Base-by-base conservation (phyloP, 2,797 vertebrate genomes). In the Steatocranus sp. region DNA sequence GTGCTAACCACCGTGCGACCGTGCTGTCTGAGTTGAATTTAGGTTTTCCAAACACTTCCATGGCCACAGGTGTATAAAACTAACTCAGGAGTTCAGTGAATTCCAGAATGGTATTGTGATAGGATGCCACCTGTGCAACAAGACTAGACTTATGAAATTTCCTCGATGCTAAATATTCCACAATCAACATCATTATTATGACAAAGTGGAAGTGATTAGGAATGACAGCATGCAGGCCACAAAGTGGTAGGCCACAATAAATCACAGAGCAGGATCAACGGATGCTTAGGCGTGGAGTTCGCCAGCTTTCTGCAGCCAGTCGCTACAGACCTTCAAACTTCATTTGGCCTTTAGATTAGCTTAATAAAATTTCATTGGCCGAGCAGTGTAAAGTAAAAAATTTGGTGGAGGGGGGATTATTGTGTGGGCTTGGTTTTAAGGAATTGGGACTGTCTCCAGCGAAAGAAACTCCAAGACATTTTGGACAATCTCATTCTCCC, bases 1-100 rank as follows among this genome's bases (percentile, higher is more conserved):
- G 51, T 2, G 4, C 51, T 53, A 53, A 15, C 51, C 1, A 53
- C 51, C 0, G 0, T 53, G 12, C 2, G 4, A 53, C 23, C 4
- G 1, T 25, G 51, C 7, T 53, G 12, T 5, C 23, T 0, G 12
- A 27, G 3, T 27, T 53, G 51, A 53, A 56, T 30, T 56, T 30
- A 56, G 53, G 53, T 56, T 30, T 56, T 30, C 53, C 14, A 56
- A 56, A 56, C 30, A 56, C 53, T 17, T 30, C 25, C 25, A 9
- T 30, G 51, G 12, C 51, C 51, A 25, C 51, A 53, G 25, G 53
- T 56, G 14, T 56, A 56, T 56, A 30, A 56, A 56, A 56, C 14
- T 9, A 56, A 30, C 53, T 53, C 53, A 56, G 53, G 53, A 54
- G 2, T 3, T 54, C 3, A 54, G 2, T 9, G 25, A 54, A 54